These are phyloP conservation scores for Orthosia cruda DNA, from an alignment of 2,888 invertebrate genomes.

Conservation along the genomic window DNA sequence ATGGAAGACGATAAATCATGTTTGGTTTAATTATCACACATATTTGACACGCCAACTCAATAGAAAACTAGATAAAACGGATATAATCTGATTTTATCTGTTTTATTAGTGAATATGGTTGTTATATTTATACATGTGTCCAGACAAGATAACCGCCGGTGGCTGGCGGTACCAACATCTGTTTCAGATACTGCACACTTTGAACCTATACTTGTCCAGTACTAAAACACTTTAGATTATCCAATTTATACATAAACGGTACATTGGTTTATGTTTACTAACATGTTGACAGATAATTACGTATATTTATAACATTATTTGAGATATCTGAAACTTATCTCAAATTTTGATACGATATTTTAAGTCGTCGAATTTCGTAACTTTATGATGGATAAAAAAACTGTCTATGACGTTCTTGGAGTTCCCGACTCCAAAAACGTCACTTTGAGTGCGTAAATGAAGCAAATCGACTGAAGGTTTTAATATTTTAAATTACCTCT, in stretches of 20 bases:
- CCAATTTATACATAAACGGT: conserved; percentile 28
- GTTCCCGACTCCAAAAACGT: background rate
- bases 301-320: conserved; percentile 19
- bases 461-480: background rate
- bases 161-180: conserved; percentile 85
- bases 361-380: background rate
- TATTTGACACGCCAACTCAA: conserved; percentile 11
- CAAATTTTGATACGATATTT: background rate
- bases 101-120: conserved; percentile 50
- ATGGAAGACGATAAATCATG: background rate
- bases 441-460: background rate
- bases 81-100: conserved; percentile 58
- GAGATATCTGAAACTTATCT: background rate
- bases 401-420: background rate
- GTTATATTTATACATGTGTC: conserved; percentile 53
- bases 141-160: conserved; percentile 79
- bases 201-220: conserved; percentile 45
- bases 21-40: background rate
- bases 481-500: too few relatives aligned
- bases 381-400: too few relatives aligned
- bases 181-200: conserved; percentile 73
- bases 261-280: conserved; percentile 21
- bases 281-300: conserved; percentile 8
- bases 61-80: conserved; percentile 54
- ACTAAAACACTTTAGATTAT: conserved; percentile 37